Conservation (phyloP, 2,113 vertebrate genomes). For the Hydrolagus affinis region DNA sequence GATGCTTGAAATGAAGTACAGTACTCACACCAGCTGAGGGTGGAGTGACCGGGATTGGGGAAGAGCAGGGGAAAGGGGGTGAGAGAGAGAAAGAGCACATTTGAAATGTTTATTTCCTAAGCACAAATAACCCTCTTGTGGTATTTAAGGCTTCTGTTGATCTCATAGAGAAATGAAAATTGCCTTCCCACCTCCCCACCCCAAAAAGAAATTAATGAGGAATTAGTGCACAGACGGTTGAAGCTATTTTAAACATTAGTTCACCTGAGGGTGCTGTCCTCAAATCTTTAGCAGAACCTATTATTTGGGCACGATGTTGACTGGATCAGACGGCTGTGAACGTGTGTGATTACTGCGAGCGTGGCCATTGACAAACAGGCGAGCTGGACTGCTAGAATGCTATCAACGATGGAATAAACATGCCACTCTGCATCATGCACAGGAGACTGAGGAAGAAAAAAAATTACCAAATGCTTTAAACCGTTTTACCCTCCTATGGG, state of each 20-base stretch:
- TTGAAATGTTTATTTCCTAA: background rate
- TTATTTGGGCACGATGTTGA: conserved; percentile 21
- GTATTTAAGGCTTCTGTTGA: background rate
- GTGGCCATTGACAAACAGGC: conserved; percentile 18
- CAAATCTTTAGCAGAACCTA: background rate
- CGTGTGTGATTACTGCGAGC: background rate
- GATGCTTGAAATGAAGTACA: background rate
- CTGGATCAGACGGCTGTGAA: conserved; percentile 17
- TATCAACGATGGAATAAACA: conserved; percentile 40
- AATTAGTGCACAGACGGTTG: background rate
- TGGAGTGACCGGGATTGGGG: background rate
- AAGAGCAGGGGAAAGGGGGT: background rate
- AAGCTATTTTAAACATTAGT: background rate
- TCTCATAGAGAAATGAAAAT: background rate
- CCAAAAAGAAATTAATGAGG: too few relatives aligned
- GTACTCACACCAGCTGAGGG: background rate
- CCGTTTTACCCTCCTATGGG: background rate
- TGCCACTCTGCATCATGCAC: conserved; percentile 42
- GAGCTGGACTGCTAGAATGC: conserved; percentile 32
- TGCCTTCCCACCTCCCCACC: background rate
- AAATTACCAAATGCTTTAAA: background rate
- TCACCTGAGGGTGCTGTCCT: background rate
- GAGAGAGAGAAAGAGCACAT: background rate
- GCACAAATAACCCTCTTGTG: background rate
- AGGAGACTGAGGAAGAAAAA: conserved; percentile 26